Percentiles rank a stretch among this genome's conserved stretches.
These are phyloP conservation scores for Chlorodrepanis virens DNA, from an alignment of 2,113 vertebrate species.

Conservation along the genomic window DNA sequence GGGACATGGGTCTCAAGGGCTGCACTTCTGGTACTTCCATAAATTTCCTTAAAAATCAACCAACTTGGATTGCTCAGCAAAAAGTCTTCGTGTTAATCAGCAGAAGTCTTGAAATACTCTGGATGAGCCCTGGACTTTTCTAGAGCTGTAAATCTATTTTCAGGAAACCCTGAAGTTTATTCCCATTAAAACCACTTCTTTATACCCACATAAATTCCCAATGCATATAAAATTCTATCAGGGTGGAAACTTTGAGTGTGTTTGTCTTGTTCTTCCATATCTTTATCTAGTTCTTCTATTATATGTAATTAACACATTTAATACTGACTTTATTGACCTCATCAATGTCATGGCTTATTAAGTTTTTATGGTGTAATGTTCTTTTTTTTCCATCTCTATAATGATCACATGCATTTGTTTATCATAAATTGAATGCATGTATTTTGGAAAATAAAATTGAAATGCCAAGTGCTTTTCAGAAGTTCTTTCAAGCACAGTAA, in stretches of 20 bases:
- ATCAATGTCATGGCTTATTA: neutral
- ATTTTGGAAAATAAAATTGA: neutral
- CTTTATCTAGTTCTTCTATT: neutral
- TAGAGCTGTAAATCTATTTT: neutral
- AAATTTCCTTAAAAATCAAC: neutral
- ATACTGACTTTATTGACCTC: neutral
- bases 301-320: neutral
- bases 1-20: fast-evolving
- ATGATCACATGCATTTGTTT: neutral
- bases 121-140: neutral
- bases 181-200: neutral
- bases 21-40: neutral
- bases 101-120: neutral
- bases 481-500: neutral
- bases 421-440: neutral
- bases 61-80: neutral
- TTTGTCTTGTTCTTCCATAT: neutral
- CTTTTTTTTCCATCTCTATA: neutral
- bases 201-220: neutral
- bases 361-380: neutral
- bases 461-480: neutral
- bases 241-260: neutral
- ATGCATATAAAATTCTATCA: neutral
- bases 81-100: neutral
- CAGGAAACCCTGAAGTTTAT: neutral